Percentiles rank a stretch among this genome's conserved stretches.
phyloP scores from a whole-genome alignment of 2,113 vertebrate species.

The Cheilinus undulatus region DNA sequence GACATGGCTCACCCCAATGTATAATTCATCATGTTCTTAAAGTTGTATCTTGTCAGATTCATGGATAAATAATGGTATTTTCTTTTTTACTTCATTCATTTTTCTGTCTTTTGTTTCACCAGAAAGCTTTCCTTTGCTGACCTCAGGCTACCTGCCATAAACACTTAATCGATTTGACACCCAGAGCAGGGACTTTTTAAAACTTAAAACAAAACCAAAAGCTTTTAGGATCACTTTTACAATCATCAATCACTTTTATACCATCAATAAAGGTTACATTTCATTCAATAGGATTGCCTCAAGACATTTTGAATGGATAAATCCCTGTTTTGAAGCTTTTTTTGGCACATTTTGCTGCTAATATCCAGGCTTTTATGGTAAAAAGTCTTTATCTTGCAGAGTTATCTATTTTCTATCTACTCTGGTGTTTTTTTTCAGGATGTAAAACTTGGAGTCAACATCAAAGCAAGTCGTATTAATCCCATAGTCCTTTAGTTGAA shows the following conservation, averaged over 20 bases:
- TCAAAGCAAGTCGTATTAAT: too few species aligned
- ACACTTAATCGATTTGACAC: constrained; percentile 25
- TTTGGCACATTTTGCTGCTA: too few species aligned
- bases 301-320: too few species aligned
- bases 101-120: constrained; percentile 5
- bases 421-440: too few species aligned
- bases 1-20: too few species aligned
- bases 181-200: constrained; percentile 23
- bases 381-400: background rate
- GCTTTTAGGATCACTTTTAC: background rate
- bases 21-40: background rate
- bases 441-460: too few species aligned
- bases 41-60: background rate
- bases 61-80: background rate
- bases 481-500: too few species aligned
- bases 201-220: constrained; percentile 4
- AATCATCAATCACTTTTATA: background rate
- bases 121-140: background rate
- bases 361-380: background rate
- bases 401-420: background rate
- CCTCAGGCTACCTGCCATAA: background rate
- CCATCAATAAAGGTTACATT: background rate
- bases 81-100: constrained; percentile 2
- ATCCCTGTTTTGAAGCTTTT: too few species aligned
- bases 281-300: background rate